Base-by-base conservation (phyloP, 2,888 invertebrate species). In the Dyspetes luteomarginatus region DNA sequence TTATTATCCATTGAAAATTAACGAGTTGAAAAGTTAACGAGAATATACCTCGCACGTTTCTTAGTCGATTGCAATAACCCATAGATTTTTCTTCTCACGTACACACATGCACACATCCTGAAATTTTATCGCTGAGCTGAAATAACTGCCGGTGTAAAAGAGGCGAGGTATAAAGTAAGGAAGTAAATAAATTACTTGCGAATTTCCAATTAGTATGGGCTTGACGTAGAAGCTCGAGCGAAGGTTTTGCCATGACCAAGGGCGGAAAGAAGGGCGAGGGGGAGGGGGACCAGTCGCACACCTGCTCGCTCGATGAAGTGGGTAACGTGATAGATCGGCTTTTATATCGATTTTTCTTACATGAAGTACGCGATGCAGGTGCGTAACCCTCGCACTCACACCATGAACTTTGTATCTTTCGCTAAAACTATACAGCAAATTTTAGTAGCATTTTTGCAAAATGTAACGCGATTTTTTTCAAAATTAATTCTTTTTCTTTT, bases 271-370 rank as follows among this genome's bases (percentile, higher is more conserved):
- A 24, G 1, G 17, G 65, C 7, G 12, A 0, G 69, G 58, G 24
- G 30, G 15, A 2, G 22, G 28, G 58, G 43, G 45, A 3, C 5
- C 28, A 30, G 26, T 9, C 36, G 17, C 62, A 45, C 62, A 72
- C 72, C 62, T 36, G 55, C 52, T 41, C 50, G 62, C 72, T 62
- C 36, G 28, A 62, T 62, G 72, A 73, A 73, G 62, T 73, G 62
- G 62, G 72, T 73, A 73, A 73, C 72, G 52, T 43, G 72, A 73
- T 73, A 73, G 62, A 73, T 73, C 62, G 72, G 62, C 26, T 73
- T 73, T 73, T 73, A 64, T 73, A 73, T 73, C 72, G 72, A 73
- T 73, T 73, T 72, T 73, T 41, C 41, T 73, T 52, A 43, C 72
- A 52, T 43, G 28, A 41, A 62, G 45, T 64, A 62, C 62, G 26